Conservation (phyloP, 92 coral and sea anemone species). For the Heliopora coerulea region DNA sequence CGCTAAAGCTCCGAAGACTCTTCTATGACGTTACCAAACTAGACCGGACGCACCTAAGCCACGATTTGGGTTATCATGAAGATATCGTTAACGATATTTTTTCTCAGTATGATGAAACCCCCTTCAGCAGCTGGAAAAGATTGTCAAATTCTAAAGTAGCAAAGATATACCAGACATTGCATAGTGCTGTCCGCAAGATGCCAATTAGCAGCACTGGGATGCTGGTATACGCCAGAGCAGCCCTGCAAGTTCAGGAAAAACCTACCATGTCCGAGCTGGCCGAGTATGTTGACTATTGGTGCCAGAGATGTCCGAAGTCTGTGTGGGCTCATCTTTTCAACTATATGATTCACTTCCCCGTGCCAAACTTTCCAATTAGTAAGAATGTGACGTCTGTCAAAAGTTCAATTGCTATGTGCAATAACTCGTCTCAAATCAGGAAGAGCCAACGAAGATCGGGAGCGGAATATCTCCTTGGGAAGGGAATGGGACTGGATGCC, state of each 20-base stretch:
- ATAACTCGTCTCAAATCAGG: constrained; percentile 17
- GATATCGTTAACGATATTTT: constrained; percentile 57
- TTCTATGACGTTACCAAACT: constrained; percentile 55
- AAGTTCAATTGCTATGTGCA: constrained; percentile 43
- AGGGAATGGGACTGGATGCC: constrained; percentile 51
- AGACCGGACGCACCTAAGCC: constrained; percentile 45
- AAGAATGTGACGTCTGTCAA: constrained; percentile 36
- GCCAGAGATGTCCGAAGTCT: constrained; percentile 36
- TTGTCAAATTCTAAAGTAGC: constrained; percentile 2
- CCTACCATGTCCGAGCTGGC: constrained; percentile 48
- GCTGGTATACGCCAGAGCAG: constrained; percentile 57
- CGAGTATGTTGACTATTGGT: constrained; percentile 40
- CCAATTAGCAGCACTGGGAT: constrained; percentile 40
- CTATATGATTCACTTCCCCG: constrained; percentile 66
- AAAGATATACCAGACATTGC: constrained; percentile 36
- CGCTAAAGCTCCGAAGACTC: constrained; percentile 46
- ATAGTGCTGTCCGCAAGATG: constrained; percentile 28
- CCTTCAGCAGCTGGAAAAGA: constrained; percentile 56
- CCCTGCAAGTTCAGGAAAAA: constrained; percentile 46
- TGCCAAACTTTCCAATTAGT: constrained; percentile 54
- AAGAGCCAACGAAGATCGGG: constrained; percentile 56
- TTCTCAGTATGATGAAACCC: constrained; percentile 50
- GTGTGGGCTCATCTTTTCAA: constrained; percentile 62
- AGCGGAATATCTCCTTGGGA: constrained; percentile 64
- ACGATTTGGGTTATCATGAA: constrained; percentile 39